Evolutionary conservation across 1,140 invertebrate genomes (phyloP), one percentile per base, ranked within the genome.

Genomic region (Formica exsecta): DNA sequence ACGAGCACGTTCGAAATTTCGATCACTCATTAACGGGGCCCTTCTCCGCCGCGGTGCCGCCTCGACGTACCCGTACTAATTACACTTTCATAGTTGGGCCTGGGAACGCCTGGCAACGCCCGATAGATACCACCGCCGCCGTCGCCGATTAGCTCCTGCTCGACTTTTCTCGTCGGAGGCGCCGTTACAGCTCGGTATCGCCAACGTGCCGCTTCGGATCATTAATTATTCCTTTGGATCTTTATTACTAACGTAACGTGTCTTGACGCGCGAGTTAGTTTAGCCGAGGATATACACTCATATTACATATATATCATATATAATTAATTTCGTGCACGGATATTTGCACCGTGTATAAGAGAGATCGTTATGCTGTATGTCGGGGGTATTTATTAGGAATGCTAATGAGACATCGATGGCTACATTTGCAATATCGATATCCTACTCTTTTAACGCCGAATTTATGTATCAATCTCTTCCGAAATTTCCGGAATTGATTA

Each of bases 11-110:
- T 89, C 71, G 87, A 92, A 92, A 90, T 91, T 92, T 91, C 90
- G 86, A 91, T 90, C 88, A 75, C 83, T 92, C 90, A 85, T 92
- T 92, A 92, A 90, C 86, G 81, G 71, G 25, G 79, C 76, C 79
- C 84, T 76, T 87, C 73, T 38, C 44, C 36, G 9, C 19, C 65
- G 25, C 16, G 4, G 29, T 32, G 38, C 51, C 68, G 13, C 13
- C 38, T 48, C 22, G 38, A 59, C 59, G 54, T 80, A 68, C 74
- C 48, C 76, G 66, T 70, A 36, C 88, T 91, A 91, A 91, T 91
- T 91, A 91, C 91, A 88, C 88, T 91, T 91, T 91, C 91, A 91
- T 91, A 91, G 85, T 91, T 80, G 54, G 29, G 54, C 83, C 62
- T 70, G 66, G 79, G 54, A 73, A 83, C 54, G 79, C 54, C 66